Percentiles rank a stretch among this genome's conserved stretches.
phyloP scores from a whole-genome alignment of 2,888 invertebrate species.

The Eueremaeus valkanovi region DNA sequence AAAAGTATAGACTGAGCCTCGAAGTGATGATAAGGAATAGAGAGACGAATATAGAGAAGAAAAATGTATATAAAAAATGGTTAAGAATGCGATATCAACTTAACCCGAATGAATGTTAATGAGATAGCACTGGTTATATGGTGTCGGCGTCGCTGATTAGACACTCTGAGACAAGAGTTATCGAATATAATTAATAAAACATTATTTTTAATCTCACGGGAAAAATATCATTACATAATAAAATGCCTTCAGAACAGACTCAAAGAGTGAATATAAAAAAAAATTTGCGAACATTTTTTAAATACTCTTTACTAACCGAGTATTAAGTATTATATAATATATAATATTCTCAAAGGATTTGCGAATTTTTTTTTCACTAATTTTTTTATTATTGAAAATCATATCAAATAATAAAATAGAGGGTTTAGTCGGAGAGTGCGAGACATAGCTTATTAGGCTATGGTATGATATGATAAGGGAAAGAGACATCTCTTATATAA shows the following conservation, averaged over 20 bases:
- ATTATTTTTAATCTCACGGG: background rate
- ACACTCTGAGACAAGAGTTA: background rate
- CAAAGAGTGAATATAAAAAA: background rate
- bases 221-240: background rate
- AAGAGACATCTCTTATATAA: too few relatives aligned
- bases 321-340: too few relatives aligned
- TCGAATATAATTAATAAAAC: slow-evolving; percentile 13
- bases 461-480: too few relatives aligned
- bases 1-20: background rate
- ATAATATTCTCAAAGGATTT: too few relatives aligned
- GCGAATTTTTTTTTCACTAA: too few relatives aligned
- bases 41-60: too few relatives aligned
- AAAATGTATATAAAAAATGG: background rate
- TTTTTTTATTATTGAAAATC: too few relatives aligned
- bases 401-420: too few relatives aligned
- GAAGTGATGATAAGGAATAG: background rate
- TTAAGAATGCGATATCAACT: background rate
- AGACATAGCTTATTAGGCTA: too few relatives aligned
- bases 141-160: background rate
- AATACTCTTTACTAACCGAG: too few relatives aligned
- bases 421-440: too few relatives aligned
- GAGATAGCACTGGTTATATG: background rate
- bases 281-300: background rate
- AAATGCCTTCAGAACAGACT: background rate
- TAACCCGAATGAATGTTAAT: background rate